Base-by-base conservation (phyloP, 2,113 vertebrate genomes). In the Toxostoma redivivum region DNA sequence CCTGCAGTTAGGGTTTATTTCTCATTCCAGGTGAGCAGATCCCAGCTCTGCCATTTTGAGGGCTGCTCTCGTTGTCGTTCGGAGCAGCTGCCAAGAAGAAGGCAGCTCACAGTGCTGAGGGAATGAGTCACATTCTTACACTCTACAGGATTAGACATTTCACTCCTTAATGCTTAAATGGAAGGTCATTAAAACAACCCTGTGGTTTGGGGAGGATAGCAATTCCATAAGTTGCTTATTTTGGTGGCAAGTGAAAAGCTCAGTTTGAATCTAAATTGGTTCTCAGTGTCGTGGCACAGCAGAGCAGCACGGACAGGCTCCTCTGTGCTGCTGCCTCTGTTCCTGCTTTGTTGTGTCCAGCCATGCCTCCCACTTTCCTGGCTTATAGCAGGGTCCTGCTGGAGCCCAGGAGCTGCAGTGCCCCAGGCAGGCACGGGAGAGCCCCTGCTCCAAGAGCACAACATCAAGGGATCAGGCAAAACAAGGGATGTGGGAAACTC, bases 111-210 rank as follows among this genome's bases (percentile, higher is more conserved):
- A 58, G 90, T 4, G 0, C 21, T 51, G 13, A 45, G 69, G 90
- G 85, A 51, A 24, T 95, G 96, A 97, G 67, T 96, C 94, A 96
- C 82, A 7, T 90, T 86, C 90, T 81, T 86, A 71, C 88, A 42
- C 93, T 93, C 48, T 5, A 78, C 93, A 95, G 96, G 93, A 96
- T 95, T 92, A 94, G 90, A 78, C 95, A 84, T 92, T 96, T 94
- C 93, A 88, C 93, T 93, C 86, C 83, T 94, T 96, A 86, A 92
- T 92, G 82, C 94, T 67, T 78, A 90, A 93, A 86, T 86, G 67
- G 90, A 67, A 90, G 93, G 92, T 88, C 94, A 74, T 97, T 95
- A 96, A 96, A 95, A 56, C 79, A 93, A 2, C 58, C 45, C 86
- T 86, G 93, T 61, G 93, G 94, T 96, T 94, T 86, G 76, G 77